A percentile compares a stretch with the other conserved stretches of the same genome.
phyloP scores from a whole-genome alignment of 1,140 invertebrate species.

The Drosophila sechellia region DNA sequence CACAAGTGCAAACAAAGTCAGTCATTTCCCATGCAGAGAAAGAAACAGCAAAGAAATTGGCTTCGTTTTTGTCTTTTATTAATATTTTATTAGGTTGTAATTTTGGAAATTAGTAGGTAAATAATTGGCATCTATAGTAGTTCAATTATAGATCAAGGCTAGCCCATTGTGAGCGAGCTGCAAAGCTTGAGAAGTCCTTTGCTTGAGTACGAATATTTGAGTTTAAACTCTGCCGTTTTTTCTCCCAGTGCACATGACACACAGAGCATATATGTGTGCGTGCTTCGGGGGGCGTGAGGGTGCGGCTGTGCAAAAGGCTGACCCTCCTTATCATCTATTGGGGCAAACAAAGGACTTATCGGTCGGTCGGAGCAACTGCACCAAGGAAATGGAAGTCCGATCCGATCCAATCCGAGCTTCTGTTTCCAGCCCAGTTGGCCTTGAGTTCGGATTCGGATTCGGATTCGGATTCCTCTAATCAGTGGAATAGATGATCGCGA shows the following conservation, averaged over 20 bases:
- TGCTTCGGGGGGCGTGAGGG: slow-evolving; percentile 16
- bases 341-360: slow-evolving; percentile 43
- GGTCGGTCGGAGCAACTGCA: slow-evolving; percentile 10
- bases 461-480: slow-evolving; percentile 28
- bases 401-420: slow-evolving; percentile 8
- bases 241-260: slow-evolving; percentile 21
- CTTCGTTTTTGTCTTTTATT: neutral
- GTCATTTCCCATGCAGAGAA: slow-evolving; percentile 26
- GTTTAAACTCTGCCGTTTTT: neutral
- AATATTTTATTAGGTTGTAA: neutral
- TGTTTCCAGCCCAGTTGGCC: slow-evolving; percentile 12
- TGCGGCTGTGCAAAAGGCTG: slow-evolving; percentile 45
- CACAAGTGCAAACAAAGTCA: slow-evolving; percentile 52
- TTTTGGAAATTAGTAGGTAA: too few species aligned
- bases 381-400: slow-evolving; percentile 19
- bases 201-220: too few species aligned
- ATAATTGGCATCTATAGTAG: too few species aligned
- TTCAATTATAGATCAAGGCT: too few species aligned
- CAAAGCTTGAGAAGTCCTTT: too few species aligned
- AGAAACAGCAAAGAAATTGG: slow-evolving; percentile 11
- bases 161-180: too few species aligned
- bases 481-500: slow-evolving; percentile 36
- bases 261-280: neutral
- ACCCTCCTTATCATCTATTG: slow-evolving; percentile 52
- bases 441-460: slow-evolving; percentile 16